These are phyloP conservation scores for Conchocele bisecta DNA, from an alignment of 2,888 invertebrate species.

Conservation along the genomic window DNA sequence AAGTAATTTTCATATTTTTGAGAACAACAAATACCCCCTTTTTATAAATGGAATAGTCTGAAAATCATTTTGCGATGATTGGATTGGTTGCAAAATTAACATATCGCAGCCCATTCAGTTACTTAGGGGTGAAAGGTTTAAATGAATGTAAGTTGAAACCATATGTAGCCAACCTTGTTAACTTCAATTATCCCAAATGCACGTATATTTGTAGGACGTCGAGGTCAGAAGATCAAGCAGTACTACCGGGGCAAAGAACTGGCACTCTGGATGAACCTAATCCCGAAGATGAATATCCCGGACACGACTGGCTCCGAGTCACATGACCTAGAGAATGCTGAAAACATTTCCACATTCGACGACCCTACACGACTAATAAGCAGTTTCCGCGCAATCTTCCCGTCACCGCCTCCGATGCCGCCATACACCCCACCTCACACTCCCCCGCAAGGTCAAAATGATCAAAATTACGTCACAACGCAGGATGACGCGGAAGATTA, in stretches of 20 bases:
- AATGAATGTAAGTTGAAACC: too few relatives aligned
- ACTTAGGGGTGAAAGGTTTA: too few relatives aligned
- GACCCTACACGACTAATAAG: constrained; percentile 88
- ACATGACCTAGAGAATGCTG: constrained; percentile 91
- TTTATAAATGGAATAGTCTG: too few relatives aligned
- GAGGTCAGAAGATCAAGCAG: constrained; percentile 94
- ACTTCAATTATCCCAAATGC: too few relatives aligned
- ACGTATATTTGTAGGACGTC: too few relatives aligned
- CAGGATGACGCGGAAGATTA: constrained; percentile 14
- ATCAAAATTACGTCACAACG: constrained; percentile 3
- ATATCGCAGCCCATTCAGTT: too few relatives aligned
- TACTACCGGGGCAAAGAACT: constrained; percentile 97
- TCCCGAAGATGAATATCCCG: constrained; percentile 93
- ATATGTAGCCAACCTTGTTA: too few relatives aligned
- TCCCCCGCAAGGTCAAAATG: constrained; percentile 36
- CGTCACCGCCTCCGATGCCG: constrained; percentile 77
- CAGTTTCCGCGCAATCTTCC: constrained; percentile 60
- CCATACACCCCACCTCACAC: constrained; percentile 62
- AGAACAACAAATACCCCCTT: too few relatives aligned
- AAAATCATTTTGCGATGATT: too few relatives aligned
- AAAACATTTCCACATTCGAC: constrained; percentile 94
- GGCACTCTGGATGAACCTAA: constrained; percentile 97
- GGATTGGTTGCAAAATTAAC: too few relatives aligned
- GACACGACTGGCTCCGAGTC: constrained; percentile 92
- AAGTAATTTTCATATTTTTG: too few relatives aligned